These are phyloP conservation scores for Charanyca ferruginea DNA, from an alignment of 2,888 invertebrate species.

Conservation along the genomic window DNA sequence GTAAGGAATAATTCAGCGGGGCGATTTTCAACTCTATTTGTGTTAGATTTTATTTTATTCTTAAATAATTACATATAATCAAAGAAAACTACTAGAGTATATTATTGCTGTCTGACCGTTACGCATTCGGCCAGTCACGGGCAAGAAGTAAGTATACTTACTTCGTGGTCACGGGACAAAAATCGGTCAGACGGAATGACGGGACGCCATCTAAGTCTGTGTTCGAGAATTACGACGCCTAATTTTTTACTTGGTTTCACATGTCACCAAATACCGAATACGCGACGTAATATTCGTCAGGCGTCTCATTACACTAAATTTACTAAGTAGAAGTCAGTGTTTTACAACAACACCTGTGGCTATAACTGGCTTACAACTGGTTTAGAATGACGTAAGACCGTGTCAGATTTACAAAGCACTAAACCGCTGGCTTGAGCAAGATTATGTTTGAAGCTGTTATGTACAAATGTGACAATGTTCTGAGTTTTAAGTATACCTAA, in stretches of 20 bases:
- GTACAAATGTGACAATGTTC: conserved; percentile 22
- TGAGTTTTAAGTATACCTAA: neutral
- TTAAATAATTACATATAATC: too few relatives aligned
- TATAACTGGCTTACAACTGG: conserved; percentile 36
- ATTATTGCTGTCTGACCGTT: too few relatives aligned
- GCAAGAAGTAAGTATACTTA: too few relatives aligned
- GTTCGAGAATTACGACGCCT: neutral
- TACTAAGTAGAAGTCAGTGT: conserved; percentile 27
- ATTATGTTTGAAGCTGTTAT: conserved; percentile 4
- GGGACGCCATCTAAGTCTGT: neutral
- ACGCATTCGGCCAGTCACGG: too few relatives aligned
- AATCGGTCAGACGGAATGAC: neutral
- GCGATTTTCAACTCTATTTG: too few relatives aligned
- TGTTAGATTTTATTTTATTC: too few relatives aligned
- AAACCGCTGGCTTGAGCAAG: conserved; percentile 17
- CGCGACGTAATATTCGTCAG: neutral
- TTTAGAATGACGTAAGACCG: conserved; percentile 27
- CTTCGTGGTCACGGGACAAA: neutral
- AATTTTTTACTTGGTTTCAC: neutral
- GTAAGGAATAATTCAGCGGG: too few relatives aligned
- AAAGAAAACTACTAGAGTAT: too few relatives aligned
- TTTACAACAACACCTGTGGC: conserved; percentile 45
- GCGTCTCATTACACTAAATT: conserved; percentile 1
- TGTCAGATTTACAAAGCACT: conserved; percentile 36
- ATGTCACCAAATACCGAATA: neutral